Conservation (phyloP, 2,113 vertebrate genomes). For the Cyprinus carpio region DNA sequence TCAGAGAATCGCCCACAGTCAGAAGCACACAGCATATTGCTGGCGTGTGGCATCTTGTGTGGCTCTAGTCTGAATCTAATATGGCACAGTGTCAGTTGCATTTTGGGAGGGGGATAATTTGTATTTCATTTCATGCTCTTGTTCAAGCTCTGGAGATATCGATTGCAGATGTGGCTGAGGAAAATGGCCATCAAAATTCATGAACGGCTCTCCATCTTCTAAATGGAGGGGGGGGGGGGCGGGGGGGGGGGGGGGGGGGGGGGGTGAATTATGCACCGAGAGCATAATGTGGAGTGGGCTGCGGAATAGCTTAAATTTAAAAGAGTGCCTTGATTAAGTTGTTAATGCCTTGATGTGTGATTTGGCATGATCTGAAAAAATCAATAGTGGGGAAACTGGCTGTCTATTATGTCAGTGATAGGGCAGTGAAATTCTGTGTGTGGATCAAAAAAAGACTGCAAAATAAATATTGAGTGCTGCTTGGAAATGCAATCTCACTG, state of each 20-base stretch:
- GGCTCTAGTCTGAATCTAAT: background rate
- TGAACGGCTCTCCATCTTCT: slow-evolving; percentile 30
- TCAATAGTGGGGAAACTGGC: background rate
- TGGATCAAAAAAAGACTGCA: background rate
- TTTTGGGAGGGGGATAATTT: background rate
- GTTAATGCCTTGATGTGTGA: slow-evolving; percentile 14
- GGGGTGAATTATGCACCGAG: slow-evolving; percentile 39
- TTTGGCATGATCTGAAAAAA: background rate
- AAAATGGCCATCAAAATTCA: slow-evolving; percentile 32
- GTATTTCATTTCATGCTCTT: slow-evolving; percentile 10
- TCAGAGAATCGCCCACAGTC: slow-evolving; percentile 25
- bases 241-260: too few species aligned
- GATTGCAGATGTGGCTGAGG: slow-evolving; percentile 31
- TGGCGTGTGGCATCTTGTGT: slow-evolving; percentile 17
- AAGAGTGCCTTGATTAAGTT: background rate
- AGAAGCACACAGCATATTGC: slow-evolving; percentile 29
- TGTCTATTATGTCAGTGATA: background rate
- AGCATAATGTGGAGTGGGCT: slow-evolving; percentile 12
- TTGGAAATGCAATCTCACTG: background rate
- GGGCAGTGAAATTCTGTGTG: background rate
- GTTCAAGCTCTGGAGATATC: slow-evolving; percentile 12
- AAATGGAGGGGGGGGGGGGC: too few species aligned
- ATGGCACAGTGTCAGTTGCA: background rate
- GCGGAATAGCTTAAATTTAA: background rate
- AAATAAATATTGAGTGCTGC: background rate